These are phyloP conservation scores for Perognathus longimembris DNA, from an alignment of 2,113 vertebrate species.

Conservation along the genomic window DNA sequence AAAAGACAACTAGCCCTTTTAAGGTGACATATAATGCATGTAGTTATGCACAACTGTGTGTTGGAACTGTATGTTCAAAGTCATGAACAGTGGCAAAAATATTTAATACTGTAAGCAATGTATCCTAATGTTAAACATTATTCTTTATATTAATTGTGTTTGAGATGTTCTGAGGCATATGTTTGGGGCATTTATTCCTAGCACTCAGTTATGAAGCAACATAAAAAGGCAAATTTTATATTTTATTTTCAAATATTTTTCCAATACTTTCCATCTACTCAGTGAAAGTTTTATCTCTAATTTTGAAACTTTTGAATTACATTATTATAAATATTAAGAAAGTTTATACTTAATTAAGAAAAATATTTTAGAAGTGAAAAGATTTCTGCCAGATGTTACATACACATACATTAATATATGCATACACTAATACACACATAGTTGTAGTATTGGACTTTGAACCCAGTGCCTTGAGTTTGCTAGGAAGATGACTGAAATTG, in stretches of 20 bases:
- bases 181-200: neutral
- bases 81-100: neutral
- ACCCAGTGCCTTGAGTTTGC: too few relatives aligned
- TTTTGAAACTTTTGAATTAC: neutral
- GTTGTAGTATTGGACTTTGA: too few relatives aligned
- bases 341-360: neutral
- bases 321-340: neutral
- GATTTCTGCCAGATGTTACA: neutral
- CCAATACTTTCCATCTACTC: neutral
- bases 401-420: too few relatives aligned
- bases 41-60: neutral
- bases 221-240: neutral
- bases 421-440: too few relatives aligned
- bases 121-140: neutral
- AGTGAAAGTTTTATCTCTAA: neutral
- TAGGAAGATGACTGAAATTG: too few relatives aligned
- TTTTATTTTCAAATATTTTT: conserved; percentile 12
- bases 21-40: neutral
- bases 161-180: neutral
- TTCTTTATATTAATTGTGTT: neutral
- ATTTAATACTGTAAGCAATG: neutral
- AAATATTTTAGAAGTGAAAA: neutral
- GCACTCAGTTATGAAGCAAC: neutral
- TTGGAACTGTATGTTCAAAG: neutral
- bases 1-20: neutral